Percentiles rank a stretch among this genome's conserved stretches.
Evolutionary conservation across 2,888 invertebrate genomes (phyloP).

Genomic region (Monochamus alternatus): DNA sequence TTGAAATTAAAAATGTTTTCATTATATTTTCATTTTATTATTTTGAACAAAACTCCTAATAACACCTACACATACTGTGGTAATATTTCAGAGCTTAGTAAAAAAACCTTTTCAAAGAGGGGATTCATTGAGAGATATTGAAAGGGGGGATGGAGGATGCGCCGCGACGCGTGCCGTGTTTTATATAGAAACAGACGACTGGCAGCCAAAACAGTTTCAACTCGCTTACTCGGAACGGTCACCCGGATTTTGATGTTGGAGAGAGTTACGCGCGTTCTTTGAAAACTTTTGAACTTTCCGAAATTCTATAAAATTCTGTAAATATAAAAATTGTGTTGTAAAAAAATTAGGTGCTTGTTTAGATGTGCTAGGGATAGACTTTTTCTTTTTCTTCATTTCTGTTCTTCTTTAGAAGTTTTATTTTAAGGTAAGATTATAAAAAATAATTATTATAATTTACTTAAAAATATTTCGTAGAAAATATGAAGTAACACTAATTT

Average conservation of each 20-base stretch:
- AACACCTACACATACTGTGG: background rate
- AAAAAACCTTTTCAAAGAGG: constrained; percentile 9
- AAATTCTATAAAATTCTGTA: background rate
- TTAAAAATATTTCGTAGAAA: no score
- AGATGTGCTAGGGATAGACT: background rate
- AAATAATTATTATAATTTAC: no score
- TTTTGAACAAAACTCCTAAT: background rate
- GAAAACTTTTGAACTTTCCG: constrained; percentile 4
- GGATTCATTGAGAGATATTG: constrained; percentile 18
- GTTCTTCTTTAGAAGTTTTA: background rate
- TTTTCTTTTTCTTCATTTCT: background rate
- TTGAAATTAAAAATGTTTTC: no score
- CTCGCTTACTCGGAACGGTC: background rate
- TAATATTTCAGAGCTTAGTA: constrained; percentile 9
- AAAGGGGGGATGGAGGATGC: constrained; percentile 52
- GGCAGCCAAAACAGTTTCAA: constrained; percentile 48
- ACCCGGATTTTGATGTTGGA: constrained; percentile 7
- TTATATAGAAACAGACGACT: constrained; percentile 53
- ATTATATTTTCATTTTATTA: background rate
- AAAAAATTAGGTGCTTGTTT: background rate
- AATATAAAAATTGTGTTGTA: background rate
- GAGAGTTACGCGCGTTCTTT: constrained; percentile 16
- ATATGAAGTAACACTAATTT: no score
- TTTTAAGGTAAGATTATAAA: background rate
- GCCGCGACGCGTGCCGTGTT: constrained; percentile 59